Base-by-base conservation (phyloP, 2,113 vertebrate species). In the Porphyrio hochstetteri region DNA sequence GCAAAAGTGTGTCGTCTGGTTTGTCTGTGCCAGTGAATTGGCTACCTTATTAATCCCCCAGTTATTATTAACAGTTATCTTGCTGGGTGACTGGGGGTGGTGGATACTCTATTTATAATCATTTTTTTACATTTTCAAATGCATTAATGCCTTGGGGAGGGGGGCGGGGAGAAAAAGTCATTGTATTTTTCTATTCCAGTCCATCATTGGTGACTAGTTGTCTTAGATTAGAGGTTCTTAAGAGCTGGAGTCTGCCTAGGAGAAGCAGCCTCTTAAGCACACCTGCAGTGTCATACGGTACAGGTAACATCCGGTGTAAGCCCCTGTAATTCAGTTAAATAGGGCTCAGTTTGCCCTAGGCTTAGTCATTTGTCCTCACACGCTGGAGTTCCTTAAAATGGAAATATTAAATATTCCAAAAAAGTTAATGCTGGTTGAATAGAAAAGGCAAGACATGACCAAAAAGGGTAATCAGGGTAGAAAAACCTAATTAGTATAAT, bases 61-160 rank as follows among this genome's bases (percentile, higher is more conserved):
- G 68, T 93, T 94, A 92, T 93, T 96, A 91, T 71, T 90, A 93
- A 90, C 53, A 85, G 40, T 81, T 88, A 44, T 71, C 60, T 71
- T 84, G 48, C 80, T 1, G 13, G 56, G 27, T 81, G 72, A 46
- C 69, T 81, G 86, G 57, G 23, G 52, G 60, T 86, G 82, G 60
- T 83, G 35, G 64, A 68, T 79, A 78, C 77, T 92, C 68, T 92
- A 84, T 93, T 96, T 86, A 74, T 60, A 93, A 90, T 76, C 0
- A 3, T n/a, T 74, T 86, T 86, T 81, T 81, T 90, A 20, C 68
- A 81, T 88, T 81, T 93, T 64, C 28, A 93, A 96, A 92, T 68
- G 44, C 44, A 84, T 84, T 56, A 56, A 71, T 75, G 27, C 67
- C 31, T 79, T 84, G 19, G 25, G 40, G 4, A 1, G 48, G 48